A percentile compares a stretch with the other conserved stretches of the same genome.
Conservation (phyloP, 2,888 invertebrate genomes). For the Nasonia oneida region DNA sequence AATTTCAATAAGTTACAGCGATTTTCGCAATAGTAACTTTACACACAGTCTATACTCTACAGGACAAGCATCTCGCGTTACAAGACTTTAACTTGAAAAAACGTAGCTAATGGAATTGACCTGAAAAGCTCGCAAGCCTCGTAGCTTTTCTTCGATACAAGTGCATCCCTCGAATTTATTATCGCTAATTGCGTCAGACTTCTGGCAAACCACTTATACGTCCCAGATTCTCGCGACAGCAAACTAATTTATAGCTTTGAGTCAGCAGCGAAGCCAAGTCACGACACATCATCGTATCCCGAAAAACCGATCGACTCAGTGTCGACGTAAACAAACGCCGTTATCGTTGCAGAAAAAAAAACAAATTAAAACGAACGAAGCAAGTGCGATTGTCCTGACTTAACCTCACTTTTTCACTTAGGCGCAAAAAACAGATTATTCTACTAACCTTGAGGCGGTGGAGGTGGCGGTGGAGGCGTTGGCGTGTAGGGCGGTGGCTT, state of each 20-base stretch:
- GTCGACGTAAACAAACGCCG: not conserved
- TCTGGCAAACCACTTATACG: not conserved
- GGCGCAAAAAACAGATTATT: not conserved
- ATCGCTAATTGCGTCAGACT: not conserved
- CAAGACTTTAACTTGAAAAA: not conserved
- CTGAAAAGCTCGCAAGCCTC: not conserved
- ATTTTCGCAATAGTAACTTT: not conserved
- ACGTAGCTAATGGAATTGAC: not conserved
- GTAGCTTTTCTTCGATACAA: not conserved
- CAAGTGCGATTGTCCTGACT: not conserved
- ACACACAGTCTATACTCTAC: not conserved
- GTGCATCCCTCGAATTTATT: not conserved
- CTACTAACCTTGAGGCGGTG: constrained; percentile 37
- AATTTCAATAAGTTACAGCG: not conserved
- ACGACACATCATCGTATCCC: not conserved
- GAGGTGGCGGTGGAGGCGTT: not conserved
- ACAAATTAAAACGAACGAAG: not conserved
- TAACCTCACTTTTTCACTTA: constrained; percentile 3
- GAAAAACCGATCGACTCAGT: not conserved
- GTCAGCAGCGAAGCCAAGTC: not conserved
- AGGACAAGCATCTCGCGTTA: not conserved
- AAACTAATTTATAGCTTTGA: not conserved
- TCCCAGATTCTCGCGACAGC: not conserved
- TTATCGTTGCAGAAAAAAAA: not conserved
- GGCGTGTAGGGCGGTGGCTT: constrained; percentile 52